These are phyloP conservation scores for Chrysomallon squamiferum DNA, from an alignment of 1,140 invertebrate species.

Conservation along the genomic window DNA sequence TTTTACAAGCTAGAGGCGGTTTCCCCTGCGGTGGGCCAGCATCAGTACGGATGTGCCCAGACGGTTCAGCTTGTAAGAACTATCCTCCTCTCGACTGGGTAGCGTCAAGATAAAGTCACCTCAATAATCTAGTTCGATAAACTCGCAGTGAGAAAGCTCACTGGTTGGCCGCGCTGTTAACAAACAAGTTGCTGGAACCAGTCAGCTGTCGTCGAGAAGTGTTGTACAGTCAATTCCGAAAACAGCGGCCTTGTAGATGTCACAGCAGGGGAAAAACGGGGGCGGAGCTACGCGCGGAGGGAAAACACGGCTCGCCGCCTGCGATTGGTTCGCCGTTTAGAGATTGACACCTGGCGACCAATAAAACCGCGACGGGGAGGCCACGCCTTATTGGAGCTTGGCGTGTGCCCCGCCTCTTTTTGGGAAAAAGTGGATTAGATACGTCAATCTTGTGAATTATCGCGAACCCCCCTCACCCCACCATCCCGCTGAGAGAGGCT, in stretches of 20 bases:
- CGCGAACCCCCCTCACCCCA: background rate
- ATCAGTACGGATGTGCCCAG: too few relatives aligned
- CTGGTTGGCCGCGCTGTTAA: slow-evolving; percentile 19
- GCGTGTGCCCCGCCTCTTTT: background rate
- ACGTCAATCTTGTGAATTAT: slow-evolving; percentile 1
- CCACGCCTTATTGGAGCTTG: background rate
- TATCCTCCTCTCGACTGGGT: background rate
- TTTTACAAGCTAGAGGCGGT: too few relatives aligned
- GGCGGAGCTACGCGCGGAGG: background rate
- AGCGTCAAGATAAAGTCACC: slow-evolving; percentile 16
- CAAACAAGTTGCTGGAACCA: slow-evolving; percentile 16
- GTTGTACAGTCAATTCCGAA: slow-evolving; percentile 11
- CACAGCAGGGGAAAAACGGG: slow-evolving; percentile 16
- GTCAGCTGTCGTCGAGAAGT: slow-evolving; percentile 6
- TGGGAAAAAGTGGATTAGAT: background rate
- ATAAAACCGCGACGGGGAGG: background rate
- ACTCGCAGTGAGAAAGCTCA: slow-evolving; percentile 13
- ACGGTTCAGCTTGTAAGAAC: too few relatives aligned
- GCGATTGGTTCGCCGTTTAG: slow-evolving; percentile 2
- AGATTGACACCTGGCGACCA: slow-evolving; percentile 4
- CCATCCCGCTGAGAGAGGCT: slow-evolving; percentile 4
- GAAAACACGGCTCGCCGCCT: background rate
- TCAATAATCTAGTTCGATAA: slow-evolving; percentile 13
- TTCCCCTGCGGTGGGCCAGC: too few relatives aligned
- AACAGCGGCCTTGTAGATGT: slow-evolving; percentile 14